These are phyloP conservation scores for Hydractinia echinata DNA, from an alignment of 30 jellyfish, hydroid and myxozoan species.

Conservation along the genomic window DNA sequence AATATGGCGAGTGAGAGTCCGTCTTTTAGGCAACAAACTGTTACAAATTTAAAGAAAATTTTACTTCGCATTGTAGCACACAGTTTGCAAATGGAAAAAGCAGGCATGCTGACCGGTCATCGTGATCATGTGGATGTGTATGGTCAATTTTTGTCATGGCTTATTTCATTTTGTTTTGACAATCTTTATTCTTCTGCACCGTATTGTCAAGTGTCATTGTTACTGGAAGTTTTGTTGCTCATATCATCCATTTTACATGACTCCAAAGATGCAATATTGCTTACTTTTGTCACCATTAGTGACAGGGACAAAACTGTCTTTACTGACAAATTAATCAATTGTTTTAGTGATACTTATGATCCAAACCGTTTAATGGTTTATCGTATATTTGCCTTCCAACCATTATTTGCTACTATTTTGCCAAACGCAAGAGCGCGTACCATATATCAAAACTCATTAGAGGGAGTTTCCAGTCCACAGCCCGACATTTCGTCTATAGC, in stretches of 20 bases:
- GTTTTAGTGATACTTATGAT: conserved; percentile 60
- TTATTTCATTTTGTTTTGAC: conserved; percentile 36
- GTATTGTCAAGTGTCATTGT: conserved; percentile 28
- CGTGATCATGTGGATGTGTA: conserved; percentile 19
- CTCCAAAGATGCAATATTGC: neutral
- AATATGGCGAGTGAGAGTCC: conserved; percentile 81
- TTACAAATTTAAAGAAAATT: conserved; percentile 43
- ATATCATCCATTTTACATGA: neutral
- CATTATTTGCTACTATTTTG: conserved; percentile 33
- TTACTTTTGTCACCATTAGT: neutral
- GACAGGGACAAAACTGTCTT: neutral
- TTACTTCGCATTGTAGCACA: conserved; percentile 46
- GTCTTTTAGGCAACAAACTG: conserved; percentile 57
- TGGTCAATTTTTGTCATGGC: conserved; percentile 49
- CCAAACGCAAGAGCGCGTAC: neutral
- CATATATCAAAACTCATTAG: conserved; percentile 37
- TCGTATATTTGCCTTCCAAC: conserved; percentile 40
- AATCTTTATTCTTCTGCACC: conserved; percentile 29
- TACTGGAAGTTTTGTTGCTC: conserved; percentile 17
- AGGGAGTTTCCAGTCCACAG: conserved; percentile 46
- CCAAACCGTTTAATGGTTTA: conserved; percentile 51
- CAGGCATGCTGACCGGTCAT: too few species aligned
- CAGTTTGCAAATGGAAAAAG: conserved; percentile 14
- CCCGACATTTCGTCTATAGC: conserved; percentile 62
- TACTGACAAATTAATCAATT: conserved; percentile 40